These are phyloP conservation scores for Cuculus canorus DNA, from an alignment of 2,797 vertebrate genomes.

Conservation along the genomic window DNA sequence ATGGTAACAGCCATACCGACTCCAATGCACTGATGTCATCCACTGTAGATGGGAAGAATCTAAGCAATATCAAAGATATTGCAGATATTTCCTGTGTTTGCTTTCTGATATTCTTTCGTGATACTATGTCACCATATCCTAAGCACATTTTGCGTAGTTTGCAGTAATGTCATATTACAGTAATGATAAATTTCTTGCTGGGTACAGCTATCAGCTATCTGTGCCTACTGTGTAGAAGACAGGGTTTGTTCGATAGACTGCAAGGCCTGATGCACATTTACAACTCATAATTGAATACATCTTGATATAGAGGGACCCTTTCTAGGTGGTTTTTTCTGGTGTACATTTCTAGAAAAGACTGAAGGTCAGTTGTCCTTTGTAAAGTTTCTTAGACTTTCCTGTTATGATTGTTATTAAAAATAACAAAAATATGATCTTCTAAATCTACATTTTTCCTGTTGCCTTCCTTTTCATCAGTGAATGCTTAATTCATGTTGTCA, in stretches of 20 bases:
- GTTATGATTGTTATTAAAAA: neutral
- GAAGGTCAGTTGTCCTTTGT: neutral
- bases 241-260: neutral
- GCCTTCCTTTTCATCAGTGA: neutral
- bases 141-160: neutral
- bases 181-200: neutral
- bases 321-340: neutral
- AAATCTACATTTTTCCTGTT: neutral
- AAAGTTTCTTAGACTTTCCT: neutral
- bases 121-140: neutral
- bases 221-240: neutral
- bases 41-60: neutral
- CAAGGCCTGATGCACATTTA: neutral
- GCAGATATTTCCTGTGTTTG: neutral
- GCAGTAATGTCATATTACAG: neutral
- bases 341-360: neutral
- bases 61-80: neutral
- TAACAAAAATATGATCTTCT: neutral
- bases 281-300: neutral
- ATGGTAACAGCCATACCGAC: accelerated
- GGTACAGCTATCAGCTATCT: neutral
- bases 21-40: accelerated
- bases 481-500: neutral
- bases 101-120: neutral
- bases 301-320: neutral